phyloP scores from a whole-genome alignment of 2,888 invertebrate species.

The Drosophila ustulata region DNA sequence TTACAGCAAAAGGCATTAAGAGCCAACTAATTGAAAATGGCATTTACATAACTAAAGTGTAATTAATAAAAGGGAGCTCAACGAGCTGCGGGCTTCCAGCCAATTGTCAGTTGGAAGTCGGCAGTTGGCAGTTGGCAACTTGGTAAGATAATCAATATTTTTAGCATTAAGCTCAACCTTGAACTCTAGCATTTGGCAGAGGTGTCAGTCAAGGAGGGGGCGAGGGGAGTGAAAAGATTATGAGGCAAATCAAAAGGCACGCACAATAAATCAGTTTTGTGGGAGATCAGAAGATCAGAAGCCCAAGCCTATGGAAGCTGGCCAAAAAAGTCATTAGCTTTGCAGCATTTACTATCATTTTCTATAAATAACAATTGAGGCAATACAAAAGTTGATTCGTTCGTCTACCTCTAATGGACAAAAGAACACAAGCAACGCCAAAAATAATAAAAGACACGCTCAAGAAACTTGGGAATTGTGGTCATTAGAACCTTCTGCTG shows the following conservation, averaged over 20 bases:
- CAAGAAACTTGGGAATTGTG: slow-evolving; percentile 54
- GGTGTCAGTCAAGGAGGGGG: slow-evolving; percentile 8
- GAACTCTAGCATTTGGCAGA: slow-evolving; percentile 49
- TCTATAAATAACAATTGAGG: slow-evolving; percentile 80
- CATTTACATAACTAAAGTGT: slow-evolving; percentile 76
- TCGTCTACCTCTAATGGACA: slow-evolving; percentile 49
- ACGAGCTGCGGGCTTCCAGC: slow-evolving; percentile 37
- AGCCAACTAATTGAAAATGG: slow-evolving; percentile 69
- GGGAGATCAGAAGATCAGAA: slow-evolving; percentile 46
- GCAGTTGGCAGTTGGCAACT: slow-evolving; percentile 15
- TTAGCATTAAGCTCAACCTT: slow-evolving; percentile 64
- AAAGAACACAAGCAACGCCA: slow-evolving; percentile 2
- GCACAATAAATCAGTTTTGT: slow-evolving; percentile 62
- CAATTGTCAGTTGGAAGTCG: slow-evolving; percentile 1
- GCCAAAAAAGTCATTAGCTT: slow-evolving; percentile 70
- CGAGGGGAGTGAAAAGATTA: slow-evolving; percentile 12
- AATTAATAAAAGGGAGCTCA: slow-evolving; percentile 59
- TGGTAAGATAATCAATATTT: slow-evolving; percentile 71
- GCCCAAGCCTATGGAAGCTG: slow-evolving; percentile 33
- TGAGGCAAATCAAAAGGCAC: slow-evolving; percentile 60
- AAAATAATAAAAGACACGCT: slow-evolving; percentile 38
- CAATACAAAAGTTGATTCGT: slow-evolving; percentile 58
- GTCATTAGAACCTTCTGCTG: slow-evolving; percentile 66
- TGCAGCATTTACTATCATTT: slow-evolving; percentile 76
- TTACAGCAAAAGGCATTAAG: slow-evolving; percentile 20